Conservation (phyloP, 1,140 invertebrate genomes). For the Eubasilissa regina region DNA sequence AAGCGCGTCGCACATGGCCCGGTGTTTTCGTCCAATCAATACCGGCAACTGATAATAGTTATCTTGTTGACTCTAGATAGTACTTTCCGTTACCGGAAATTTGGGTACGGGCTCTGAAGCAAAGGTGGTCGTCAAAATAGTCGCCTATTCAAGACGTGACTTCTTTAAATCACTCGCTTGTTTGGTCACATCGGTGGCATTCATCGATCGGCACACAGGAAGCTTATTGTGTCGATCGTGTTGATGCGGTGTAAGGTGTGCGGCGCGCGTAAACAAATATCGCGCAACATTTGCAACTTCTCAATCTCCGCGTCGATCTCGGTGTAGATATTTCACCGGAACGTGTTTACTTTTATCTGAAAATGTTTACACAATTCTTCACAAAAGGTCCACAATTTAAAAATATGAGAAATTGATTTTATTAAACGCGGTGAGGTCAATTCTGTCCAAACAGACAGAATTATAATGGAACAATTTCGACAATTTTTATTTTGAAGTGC, state of each 20-base stretch:
- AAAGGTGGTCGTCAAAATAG: not conserved
- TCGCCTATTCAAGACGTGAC: constrained; percentile 5
- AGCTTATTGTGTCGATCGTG: constrained; percentile 13
- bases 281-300: constrained; percentile 12
- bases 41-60: constrained; percentile 15
- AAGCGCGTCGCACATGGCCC: constrained; percentile 17
- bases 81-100: constrained; percentile 27
- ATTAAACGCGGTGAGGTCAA: no score
- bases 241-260: constrained; percentile 25
- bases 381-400: no score
- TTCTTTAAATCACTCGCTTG: constrained; percentile 35
- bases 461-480: no score
- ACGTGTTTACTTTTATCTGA: constrained; percentile 11
- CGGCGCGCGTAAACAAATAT: constrained; percentile 10
- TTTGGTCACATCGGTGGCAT: constrained; percentile 13
- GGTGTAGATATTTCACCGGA: not conserved
- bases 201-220: not conserved
- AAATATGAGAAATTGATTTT: no score
- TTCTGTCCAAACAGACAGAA: no score
- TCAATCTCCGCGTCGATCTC: constrained; percentile 32
- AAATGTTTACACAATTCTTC: constrained; percentile 19
- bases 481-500: no score
- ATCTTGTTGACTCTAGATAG: constrained; percentile 37
- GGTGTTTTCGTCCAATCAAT: constrained; percentile 26
- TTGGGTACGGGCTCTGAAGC: not conserved